Conservation (phyloP, 2,888 invertebrate genomes). For the Urechis unicinctus region DNA sequence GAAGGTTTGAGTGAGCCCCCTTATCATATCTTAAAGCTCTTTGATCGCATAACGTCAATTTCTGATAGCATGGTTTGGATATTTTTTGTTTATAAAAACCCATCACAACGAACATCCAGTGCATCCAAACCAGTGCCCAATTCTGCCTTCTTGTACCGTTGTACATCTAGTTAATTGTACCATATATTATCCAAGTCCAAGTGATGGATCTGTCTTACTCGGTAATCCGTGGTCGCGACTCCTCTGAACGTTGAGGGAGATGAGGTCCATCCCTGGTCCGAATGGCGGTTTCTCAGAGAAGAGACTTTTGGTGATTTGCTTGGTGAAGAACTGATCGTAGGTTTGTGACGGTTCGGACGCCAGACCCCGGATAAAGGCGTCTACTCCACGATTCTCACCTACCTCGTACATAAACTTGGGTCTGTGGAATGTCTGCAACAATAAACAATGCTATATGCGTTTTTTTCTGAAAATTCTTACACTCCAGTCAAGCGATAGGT, state of each 20-base stretch:
- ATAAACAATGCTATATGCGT: background rate
- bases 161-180: too few relatives aligned
- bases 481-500: too few relatives aligned
- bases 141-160: too few relatives aligned
- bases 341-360: conserved; percentile 70
- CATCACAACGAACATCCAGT: too few relatives aligned
- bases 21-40: too few relatives aligned
- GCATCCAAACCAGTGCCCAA: too few relatives aligned
- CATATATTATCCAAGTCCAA: too few relatives aligned
- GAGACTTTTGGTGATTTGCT: conserved; percentile 62
- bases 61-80: too few relatives aligned
- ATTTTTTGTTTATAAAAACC: too few relatives aligned
- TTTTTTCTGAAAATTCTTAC: background rate
- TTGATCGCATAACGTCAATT: too few relatives aligned
- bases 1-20: too few relatives aligned
- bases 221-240: conserved; percentile 83
- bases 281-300: conserved; percentile 18
- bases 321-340: conserved; percentile 78
- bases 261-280: conserved; percentile 62
- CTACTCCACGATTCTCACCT: conserved; percentile 23
- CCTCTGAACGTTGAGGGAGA: conserved; percentile 80
- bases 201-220: too few relatives aligned
- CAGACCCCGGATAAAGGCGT: conserved; percentile 23
- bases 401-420: conserved; percentile 78
- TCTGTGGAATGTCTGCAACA: conserved; percentile 78